phyloP scores from a whole-genome alignment of 2,888 invertebrate genomes.

The Coelogynopora nodosa region DNA sequence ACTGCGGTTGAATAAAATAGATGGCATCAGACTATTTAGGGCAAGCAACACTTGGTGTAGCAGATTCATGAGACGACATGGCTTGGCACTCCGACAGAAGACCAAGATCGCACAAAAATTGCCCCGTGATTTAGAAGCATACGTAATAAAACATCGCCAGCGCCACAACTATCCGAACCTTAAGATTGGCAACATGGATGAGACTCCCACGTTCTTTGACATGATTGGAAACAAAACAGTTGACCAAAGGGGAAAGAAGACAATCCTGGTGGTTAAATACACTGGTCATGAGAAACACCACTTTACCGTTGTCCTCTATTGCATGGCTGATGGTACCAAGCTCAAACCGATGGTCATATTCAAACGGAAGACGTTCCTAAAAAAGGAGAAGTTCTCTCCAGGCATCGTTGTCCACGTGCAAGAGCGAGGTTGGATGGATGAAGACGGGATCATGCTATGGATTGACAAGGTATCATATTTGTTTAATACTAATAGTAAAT shows the following conservation, averaged over 20 bases:
- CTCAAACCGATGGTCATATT: slow-evolving; percentile 47
- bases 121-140: not conserved
- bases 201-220: slow-evolving; percentile 35
- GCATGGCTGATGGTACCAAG: slow-evolving; percentile 47
- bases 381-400: slow-evolving; percentile 45
- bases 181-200: slow-evolving; percentile 29
- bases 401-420: slow-evolving; percentile 42
- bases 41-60: slow-evolving; percentile 40
- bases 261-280: slow-evolving; percentile 42
- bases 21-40: slow-evolving; percentile 39
- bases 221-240: slow-evolving; percentile 43
- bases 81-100: not conserved
- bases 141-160: slow-evolving; percentile 25
- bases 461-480: not conserved
- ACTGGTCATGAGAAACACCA: slow-evolving; percentile 47
- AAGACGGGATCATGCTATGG: not conserved
- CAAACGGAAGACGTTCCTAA: slow-evolving; percentile 42
- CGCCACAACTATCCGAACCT: not conserved
- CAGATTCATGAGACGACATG: slow-evolving; percentile 42
- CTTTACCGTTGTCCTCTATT: slow-evolving; percentile 47
- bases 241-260: slow-evolving; percentile 45
- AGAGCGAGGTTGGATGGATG: not conserved
- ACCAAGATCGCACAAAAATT: slow-evolving; percentile 8
- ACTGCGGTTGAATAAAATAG: slow-evolving; percentile 31
- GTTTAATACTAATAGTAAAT: not conserved